Base-by-base conservation (phyloP, 2,113 vertebrate genomes). In the Menura novaehollandiae region DNA sequence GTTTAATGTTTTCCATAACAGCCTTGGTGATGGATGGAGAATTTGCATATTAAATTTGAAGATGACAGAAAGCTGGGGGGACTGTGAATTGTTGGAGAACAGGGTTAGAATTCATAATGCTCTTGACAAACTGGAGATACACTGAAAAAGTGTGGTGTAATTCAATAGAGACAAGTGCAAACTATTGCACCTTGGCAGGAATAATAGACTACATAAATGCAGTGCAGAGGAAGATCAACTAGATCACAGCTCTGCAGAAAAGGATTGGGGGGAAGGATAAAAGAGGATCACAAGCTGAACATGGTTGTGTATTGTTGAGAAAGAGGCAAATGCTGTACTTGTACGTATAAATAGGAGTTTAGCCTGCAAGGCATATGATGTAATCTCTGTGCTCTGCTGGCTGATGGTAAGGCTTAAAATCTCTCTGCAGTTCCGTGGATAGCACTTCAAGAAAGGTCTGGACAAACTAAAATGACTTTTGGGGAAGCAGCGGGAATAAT, bases 321-420 rank as follows among this genome's bases (percentile, higher is more conserved):
- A 91, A 84, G 86, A 92, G 52, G 83, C 76, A 78, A 96, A 90
- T 67, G 91, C 68, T 97, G 55, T 93, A 80, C 60, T 95, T 84
- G 68, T 64, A 35, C 47, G 30, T 93, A 95, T 96, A 95, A 95
- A 95, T 89, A 96, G 92, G 88, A 96, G 55, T 91, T 95, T 71
- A 97, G 89, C 93, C 83, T 95, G 86, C 89, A 75, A 96, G 93
- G 94, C 3, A 17, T 52, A 72, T 97, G 95, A 96, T 95, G 89
- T 91, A 95, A 95, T 97, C 89, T 86, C 60, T 91, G 51, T 93
- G 71, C 55, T 93, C 44, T 92, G 55, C 76, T 89, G 76, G 35
- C 37, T 75, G 16, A 84, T 62, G 72, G 82, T 58, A 71, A 88
- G 28, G 56, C 89, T 84, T 79, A 51, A 95, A 92, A 89, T 58